These are phyloP conservation scores for Caenorhabditis afra DNA, from an alignment of 2,888 invertebrate species.

Conservation along the genomic window DNA sequence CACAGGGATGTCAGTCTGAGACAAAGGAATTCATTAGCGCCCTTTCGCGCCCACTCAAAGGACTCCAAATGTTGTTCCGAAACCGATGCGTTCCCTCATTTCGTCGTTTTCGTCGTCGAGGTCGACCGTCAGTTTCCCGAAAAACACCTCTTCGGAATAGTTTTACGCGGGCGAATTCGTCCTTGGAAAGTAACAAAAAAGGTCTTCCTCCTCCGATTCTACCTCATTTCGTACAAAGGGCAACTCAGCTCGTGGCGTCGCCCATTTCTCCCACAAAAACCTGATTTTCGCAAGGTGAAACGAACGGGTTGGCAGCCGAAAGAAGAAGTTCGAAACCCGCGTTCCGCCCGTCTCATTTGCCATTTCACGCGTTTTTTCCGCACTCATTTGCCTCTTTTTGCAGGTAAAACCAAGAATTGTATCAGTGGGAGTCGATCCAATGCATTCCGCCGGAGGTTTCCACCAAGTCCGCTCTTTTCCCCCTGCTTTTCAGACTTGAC, in stretches of 20 bases:
- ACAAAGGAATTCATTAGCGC: no score
- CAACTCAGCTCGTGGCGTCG: conserved; percentile 29
- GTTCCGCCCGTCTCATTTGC: background rate
- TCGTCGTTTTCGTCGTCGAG: background rate
- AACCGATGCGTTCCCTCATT: background rate
- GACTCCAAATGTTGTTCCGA: background rate
- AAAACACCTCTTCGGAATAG: conserved; percentile 36
- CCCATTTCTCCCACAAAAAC: conserved; percentile 22
- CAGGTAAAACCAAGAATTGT: conserved; percentile 68
- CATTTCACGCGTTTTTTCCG: conserved; percentile 2
- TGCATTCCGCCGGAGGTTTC: conserved; percentile 36
- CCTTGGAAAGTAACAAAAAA: conserved; percentile 50
- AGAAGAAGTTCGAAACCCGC: conserved; percentile 1
- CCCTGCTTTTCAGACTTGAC: background rate
- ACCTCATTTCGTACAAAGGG: conserved; percentile 48
- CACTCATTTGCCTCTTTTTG: background rate
- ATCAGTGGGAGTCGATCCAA: conserved; percentile 58
- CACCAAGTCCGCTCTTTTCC: background rate
- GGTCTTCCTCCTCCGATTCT: conserved; percentile 24
- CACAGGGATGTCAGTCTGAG: no score
- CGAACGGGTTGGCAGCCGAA: conserved; percentile 7
- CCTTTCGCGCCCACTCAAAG: no score
- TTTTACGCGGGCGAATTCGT: conserved; percentile 26
- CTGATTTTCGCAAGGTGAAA: conserved; percentile 25
- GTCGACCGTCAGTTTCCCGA: conserved; percentile 6